These are phyloP conservation scores for Enteromius radiatus DNA, from an alignment of 2,797 vertebrate genomes.

Conservation along the genomic window DNA sequence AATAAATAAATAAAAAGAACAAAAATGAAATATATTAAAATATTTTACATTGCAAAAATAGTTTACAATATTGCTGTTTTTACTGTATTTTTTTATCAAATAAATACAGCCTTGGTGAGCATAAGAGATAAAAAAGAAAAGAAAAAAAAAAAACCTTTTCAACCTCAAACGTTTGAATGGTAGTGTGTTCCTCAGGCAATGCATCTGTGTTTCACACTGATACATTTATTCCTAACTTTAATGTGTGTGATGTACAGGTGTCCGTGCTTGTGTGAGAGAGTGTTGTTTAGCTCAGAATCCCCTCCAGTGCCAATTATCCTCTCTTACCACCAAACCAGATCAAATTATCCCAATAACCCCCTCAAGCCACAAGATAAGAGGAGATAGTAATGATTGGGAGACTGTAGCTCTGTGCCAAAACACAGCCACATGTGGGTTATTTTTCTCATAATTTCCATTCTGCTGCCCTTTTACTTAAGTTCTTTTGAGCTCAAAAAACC, in stretches of 20 bases:
- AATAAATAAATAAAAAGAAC: neutral
- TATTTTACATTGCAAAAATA: neutral
- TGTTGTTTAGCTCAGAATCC: conserved; percentile 2
- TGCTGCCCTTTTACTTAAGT: neutral
- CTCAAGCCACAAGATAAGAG: conserved; percentile 23
- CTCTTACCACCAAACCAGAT: conserved; percentile 29
- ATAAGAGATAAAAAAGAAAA: neutral
- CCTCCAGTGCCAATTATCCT: conserved; percentile 1
- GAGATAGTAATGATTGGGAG: neutral
- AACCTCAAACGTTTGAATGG: neutral
- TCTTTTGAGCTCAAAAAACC: neutral
- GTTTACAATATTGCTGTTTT: neutral
- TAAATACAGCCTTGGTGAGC: neutral
- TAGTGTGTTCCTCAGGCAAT: neutral
- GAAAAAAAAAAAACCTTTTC: no score
- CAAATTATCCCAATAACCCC: conserved; percentile 40
- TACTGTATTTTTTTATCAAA: neutral
- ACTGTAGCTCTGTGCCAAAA: neutral
- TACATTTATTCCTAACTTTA: neutral
- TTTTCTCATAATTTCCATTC: neutral
- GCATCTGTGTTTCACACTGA: neutral
- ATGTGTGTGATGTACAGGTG: neutral
- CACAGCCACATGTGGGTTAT: conserved; percentile 2
- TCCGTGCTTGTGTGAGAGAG: neutral
- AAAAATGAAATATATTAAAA: neutral